Base-by-base conservation (phyloP, 2,797 vertebrate species). In the Danio choprae region DNA sequence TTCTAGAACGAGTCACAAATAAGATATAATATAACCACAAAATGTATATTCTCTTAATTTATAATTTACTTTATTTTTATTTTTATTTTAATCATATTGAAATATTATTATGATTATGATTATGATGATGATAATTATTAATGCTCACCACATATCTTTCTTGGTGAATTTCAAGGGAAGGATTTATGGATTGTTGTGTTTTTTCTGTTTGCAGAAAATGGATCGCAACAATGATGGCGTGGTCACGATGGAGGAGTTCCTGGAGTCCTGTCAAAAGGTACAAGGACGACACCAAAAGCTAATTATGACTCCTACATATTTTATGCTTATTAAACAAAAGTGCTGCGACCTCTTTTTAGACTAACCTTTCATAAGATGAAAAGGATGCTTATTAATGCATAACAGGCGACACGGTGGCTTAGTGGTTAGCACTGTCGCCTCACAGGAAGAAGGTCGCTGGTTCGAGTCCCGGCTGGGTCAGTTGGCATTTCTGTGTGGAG, bases 211-310 rank as follows among this genome's bases (percentile, higher is more conserved):
- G 20, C 10, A 99, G 98, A 99, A 99, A 95, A 99, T 99, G 98
- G 97, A 99, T 90, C 94, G 90, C 84, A 99, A 99, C 91, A 96
- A 96, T 48, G 98, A 99, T 0, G 98, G 98, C 0, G 96, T 99
- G 74, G 95, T 99, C 87, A 99, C 97, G 69, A 96, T 98, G 0
- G 96, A 99, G 58, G 98, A 99, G 89, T 99, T 99, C 89, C 91
- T 99, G 84, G 97, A 98, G 83, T 96, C 95, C 10, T 99, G 97
- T 79, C 96, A 97, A 90, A 97, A 97, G 96, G 96, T 97, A 81
- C 9, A 51, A 78, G 20, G 1, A 60, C 15, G 15, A 58, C 59
- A 40, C 38, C 60, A 46, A 11, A 20, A 22, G 10, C 5, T 11
- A 40, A 18, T 9, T 22, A 58, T 44, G n/a, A 41, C n/a, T 7